phyloP scores from a whole-genome alignment of 2,113 vertebrate genomes.

The Malurus melanocephalus region DNA sequence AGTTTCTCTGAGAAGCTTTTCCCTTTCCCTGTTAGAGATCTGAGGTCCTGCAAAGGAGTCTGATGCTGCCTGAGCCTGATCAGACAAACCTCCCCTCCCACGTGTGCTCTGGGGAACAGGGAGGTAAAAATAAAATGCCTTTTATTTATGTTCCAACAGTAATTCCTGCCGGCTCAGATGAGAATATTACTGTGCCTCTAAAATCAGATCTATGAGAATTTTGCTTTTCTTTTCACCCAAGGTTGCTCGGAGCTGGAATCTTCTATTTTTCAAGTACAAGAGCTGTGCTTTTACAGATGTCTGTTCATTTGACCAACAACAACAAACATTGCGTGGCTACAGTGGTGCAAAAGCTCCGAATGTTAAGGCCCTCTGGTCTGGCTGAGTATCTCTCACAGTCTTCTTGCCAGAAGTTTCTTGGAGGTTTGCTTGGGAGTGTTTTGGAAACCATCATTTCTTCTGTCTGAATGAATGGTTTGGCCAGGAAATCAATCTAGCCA shows the following conservation, averaged over 20 bases:
- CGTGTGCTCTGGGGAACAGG: neutral
- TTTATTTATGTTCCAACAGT: neutral
- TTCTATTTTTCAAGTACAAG: constrained; percentile 8
- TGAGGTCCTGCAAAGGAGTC: neutral
- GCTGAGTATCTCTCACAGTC: neutral
- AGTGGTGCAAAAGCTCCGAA: neutral
- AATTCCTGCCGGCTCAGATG: neutral
- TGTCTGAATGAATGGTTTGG: constrained; percentile 56
- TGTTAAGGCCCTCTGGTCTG: constrained; percentile 16
- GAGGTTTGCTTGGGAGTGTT: constrained; percentile 37
- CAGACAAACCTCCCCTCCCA: neutral
- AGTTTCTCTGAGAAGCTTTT: neutral
- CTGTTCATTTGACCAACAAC: neutral
- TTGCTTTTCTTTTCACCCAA: neutral
- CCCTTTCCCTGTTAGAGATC: neutral
- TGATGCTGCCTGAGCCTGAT: neutral
- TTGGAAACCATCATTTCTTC: constrained; percentile 49
- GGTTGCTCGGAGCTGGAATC: neutral
- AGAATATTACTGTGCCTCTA: neutral
- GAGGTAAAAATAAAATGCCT: constrained; percentile 35
- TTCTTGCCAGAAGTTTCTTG: constrained; percentile 43
- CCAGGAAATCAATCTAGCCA: constrained; percentile 48
- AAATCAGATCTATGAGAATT: neutral
- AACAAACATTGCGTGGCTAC: neutral
- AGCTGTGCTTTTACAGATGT: constrained; percentile 6